Conservation (phyloP, 2,113 vertebrate genomes). For the Siniperca chuatsi region DNA sequence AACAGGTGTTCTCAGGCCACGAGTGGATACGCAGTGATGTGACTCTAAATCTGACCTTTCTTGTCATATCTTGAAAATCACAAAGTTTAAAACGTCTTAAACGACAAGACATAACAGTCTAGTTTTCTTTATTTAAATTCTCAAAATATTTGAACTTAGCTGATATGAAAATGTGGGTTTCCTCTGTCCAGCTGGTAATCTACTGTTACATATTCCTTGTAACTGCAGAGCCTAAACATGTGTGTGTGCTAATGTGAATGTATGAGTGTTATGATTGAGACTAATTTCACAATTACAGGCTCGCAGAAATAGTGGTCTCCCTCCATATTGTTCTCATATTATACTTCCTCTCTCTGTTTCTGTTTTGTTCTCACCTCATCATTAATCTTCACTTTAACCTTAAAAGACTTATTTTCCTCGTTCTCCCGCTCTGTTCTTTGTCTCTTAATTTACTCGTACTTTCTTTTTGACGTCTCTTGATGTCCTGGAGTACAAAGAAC, state of each 20-base stretch:
- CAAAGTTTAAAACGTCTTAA: neutral
- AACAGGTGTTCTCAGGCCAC: slow-evolving; percentile 41
- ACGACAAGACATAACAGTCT: neutral
- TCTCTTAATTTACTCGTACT: slow-evolving; percentile 10
- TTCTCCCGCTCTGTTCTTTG: slow-evolving; percentile 6
- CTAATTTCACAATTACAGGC: slow-evolving; percentile 49
- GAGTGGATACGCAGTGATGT: neutral
- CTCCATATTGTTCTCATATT: slow-evolving; percentile 15
- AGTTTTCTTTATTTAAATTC: neutral
- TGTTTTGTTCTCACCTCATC: slow-evolving; percentile 2
- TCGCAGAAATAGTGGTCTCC: slow-evolving; percentile 1
- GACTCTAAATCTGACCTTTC: neutral
- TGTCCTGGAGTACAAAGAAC: neutral
- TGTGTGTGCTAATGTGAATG: slow-evolving; percentile 29
- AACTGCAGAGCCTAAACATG: slow-evolving; percentile 35
- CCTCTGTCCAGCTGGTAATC: slow-evolving; percentile 3
- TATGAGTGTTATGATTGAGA: slow-evolving; percentile 43
- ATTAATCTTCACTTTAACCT: slow-evolving; percentile 38
- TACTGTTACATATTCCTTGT: slow-evolving; percentile 4
- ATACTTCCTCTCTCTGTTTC: slow-evolving; percentile 37
- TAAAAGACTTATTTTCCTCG: neutral
- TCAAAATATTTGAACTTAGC: slow-evolving; percentile 10
- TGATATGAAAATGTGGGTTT: slow-evolving; percentile 16
- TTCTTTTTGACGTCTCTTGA: neutral
- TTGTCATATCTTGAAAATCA: neutral